A percentile compares a stretch with the other conserved stretches of the same genome.
Evolutionary conservation across 2,797 vertebrate species (phyloP).

Genomic region (Pogonophryne albipinna): DNA sequence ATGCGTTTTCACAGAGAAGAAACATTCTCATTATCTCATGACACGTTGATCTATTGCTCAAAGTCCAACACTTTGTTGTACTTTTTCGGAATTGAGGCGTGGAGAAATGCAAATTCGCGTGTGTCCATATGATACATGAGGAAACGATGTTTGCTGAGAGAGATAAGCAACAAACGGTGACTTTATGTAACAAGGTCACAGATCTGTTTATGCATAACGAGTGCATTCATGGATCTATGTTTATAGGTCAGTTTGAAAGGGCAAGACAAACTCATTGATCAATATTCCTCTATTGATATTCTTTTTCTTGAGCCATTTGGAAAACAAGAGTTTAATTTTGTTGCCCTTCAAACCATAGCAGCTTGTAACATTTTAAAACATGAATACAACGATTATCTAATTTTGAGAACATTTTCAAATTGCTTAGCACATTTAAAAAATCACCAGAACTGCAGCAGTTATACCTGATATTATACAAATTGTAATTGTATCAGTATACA

Average conservation of each 20-base stretch:
- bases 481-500: background rate
- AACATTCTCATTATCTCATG: slow-evolving; percentile 69
- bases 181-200: slow-evolving; percentile 6
- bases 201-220: slow-evolving; percentile 4
- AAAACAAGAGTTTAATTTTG: background rate
- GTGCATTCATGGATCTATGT: slow-evolving; percentile 4
- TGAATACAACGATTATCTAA: background rate
- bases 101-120: background rate
- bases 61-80: slow-evolving; percentile 39
- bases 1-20: slow-evolving; percentile 51
- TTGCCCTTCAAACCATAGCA: background rate
- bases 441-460: background rate
- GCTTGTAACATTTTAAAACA: slow-evolving; percentile 8
- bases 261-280: slow-evolving; percentile 5
- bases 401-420: background rate
- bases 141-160: slow-evolving; percentile 10
- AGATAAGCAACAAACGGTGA: background rate
- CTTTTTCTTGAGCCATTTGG: background rate
- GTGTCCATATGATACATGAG: too few species aligned
- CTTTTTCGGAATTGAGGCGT: slow-evolving; percentile 33
- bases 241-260: slow-evolving; percentile 19
- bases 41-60: slow-evolving; percentile 61
- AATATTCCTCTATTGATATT: background rate
- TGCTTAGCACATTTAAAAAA: background rate
- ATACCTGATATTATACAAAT: background rate